phyloP scores from a whole-genome alignment of 2,888 invertebrate species.

The Buathra laborator region DNA sequence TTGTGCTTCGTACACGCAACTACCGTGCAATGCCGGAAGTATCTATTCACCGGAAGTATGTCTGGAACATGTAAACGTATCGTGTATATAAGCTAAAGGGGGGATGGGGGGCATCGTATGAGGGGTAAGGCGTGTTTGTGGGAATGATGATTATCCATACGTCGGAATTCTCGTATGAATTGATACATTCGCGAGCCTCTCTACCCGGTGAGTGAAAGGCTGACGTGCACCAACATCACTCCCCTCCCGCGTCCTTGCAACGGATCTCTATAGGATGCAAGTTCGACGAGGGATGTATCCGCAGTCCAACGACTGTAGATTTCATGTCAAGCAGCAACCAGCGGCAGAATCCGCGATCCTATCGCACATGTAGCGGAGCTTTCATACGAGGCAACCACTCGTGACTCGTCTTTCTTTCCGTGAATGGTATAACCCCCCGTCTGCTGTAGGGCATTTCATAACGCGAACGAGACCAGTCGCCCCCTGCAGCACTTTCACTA shows the following conservation, averaged over 20 bases:
- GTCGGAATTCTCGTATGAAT: slow-evolving; percentile 34
- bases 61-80: background rate
- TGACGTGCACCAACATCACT: background rate
- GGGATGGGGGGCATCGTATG: background rate
- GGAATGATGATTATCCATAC: slow-evolving; percentile 17
- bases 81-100: slow-evolving; percentile 8
- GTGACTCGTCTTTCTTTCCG: slow-evolving; percentile 30
- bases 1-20: background rate
- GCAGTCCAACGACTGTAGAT: slow-evolving; percentile 8
- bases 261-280: slow-evolving; percentile 14
- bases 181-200: slow-evolving; percentile 38
- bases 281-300: slow-evolving; percentile 15
- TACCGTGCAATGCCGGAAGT: background rate
- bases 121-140: background rate
- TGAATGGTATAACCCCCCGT: slow-evolving; percentile 27
- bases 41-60: background rate
- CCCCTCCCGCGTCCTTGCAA: background rate
- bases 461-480: slow-evolving; percentile 22
- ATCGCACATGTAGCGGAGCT: slow-evolving; percentile 5
- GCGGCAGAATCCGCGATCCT: slow-evolving; percentile 8
- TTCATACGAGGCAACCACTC: slow-evolving; percentile 26
- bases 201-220: slow-evolving; percentile 34
- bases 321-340: slow-evolving; percentile 5
- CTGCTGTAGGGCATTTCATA: slow-evolving; percentile 14
- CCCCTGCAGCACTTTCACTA: background rate